phyloP scores from a whole-genome alignment of 2,888 invertebrate genomes.

The Melinopterus prodromus region DNA sequence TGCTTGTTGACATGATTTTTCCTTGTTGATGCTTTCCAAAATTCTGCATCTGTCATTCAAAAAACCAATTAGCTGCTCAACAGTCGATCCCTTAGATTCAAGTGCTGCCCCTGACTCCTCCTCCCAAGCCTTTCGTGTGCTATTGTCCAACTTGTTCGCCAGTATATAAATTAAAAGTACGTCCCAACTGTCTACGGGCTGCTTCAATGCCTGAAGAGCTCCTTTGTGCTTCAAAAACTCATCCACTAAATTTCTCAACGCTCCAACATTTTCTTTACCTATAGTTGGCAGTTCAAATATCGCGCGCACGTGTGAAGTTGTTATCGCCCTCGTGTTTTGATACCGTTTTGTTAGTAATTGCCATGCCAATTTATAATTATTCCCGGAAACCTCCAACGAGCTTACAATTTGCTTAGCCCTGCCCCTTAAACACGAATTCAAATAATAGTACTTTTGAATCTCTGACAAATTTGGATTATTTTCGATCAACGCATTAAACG shows the following conservation, averaged over 20 bases:
- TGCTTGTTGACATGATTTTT: background rate
- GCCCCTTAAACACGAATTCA: too few relatives aligned
- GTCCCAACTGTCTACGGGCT: slow-evolving; percentile 18
- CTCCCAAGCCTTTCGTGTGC: background rate
- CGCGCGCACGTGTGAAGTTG: too few relatives aligned
- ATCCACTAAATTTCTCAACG: slow-evolving; percentile 30
- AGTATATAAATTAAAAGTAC: too few relatives aligned
- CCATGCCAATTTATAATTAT: too few relatives aligned
- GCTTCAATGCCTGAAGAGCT: slow-evolving; percentile 13
- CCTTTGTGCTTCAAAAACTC: slow-evolving; percentile 14
- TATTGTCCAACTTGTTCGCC: too few relatives aligned
- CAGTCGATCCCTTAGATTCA: slow-evolving; percentile 5
- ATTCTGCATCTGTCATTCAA: slow-evolving; percentile 23
- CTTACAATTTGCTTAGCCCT: too few relatives aligned
- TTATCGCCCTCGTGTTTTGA: too few relatives aligned
- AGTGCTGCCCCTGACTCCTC: slow-evolving; percentile 20
- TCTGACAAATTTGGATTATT: too few relatives aligned
- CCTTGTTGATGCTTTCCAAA: slow-evolving; percentile 21
- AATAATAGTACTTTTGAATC: too few relatives aligned
- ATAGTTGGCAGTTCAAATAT: background rate
- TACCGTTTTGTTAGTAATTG: too few relatives aligned
- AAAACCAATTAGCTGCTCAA: slow-evolving; percentile 22
- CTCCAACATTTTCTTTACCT: background rate
- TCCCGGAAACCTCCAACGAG: too few relatives aligned
- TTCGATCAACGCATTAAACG: too few relatives aligned